phyloP scores from a whole-genome alignment of 2,113 vertebrate genomes.

The Embiotoca jacksoni region DNA sequence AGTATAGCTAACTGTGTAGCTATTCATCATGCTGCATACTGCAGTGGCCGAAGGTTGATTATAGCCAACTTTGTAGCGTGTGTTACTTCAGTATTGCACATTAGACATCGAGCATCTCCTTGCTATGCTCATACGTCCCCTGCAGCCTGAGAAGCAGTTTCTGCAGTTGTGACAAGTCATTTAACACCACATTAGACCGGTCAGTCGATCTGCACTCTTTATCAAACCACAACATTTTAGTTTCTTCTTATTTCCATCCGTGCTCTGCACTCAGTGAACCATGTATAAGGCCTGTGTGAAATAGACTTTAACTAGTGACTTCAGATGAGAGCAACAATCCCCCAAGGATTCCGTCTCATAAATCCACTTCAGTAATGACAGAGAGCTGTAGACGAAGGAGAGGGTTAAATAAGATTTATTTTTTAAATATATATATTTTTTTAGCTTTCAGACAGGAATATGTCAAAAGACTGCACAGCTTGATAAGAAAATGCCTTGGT shows the following conservation, averaged over 20 bases:
- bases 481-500: conserved; percentile 21
- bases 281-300: conserved; percentile 26
- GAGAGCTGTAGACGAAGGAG: conserved; percentile 7
- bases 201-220: conserved; percentile 16
- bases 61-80: conserved; percentile 47
- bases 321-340: conserved; percentile 12
- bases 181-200: conserved; percentile 51
- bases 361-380: conserved; percentile 36
- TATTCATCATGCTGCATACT: conserved; percentile 75
- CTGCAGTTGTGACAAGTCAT: conserved; percentile 41
- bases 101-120: conserved; percentile 32
- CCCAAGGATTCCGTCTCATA: conserved; percentile 49
- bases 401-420: conserved; percentile 32
- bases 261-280: conserved; percentile 6
- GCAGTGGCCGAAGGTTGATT: conserved; percentile 73
- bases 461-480: conserved; percentile 20
- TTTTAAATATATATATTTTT: background rate
- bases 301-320: conserved; percentile 26
- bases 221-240: conserved; percentile 22
- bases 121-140: conserved; percentile 2
- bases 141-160: conserved; percentile 30
- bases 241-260: conserved; percentile 9
- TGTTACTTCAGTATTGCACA: conserved; percentile 33
- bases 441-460: conserved; percentile 2
- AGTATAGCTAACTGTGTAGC: conserved; percentile 75